These are phyloP conservation scores for Xiphophorus hellerii DNA, from an alignment of 2,113 vertebrate species.

Conservation along the genomic window DNA sequence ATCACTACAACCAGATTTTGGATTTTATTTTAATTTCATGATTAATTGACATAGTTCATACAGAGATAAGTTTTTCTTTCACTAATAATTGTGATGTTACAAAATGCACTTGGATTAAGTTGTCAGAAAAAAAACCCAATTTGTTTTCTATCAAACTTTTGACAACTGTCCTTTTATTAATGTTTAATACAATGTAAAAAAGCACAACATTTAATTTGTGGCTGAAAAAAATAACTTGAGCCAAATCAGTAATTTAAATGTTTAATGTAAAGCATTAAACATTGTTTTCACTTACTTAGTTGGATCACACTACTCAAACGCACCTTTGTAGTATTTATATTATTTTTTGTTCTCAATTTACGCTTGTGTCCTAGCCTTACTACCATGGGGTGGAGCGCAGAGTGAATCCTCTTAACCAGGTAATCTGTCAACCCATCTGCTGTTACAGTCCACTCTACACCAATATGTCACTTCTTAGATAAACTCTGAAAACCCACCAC, in stretches of 20 bases:
- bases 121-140: background rate
- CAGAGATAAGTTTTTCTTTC: background rate
- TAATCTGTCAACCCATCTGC: conserved; percentile 74
- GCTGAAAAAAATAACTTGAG: background rate
- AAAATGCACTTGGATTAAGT: background rate
- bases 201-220: background rate
- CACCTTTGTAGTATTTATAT: background rate
- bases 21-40: background rate
- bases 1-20: no score
- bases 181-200: background rate
- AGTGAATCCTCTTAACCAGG: conserved; percentile 74
- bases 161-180: background rate
- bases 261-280: no score
- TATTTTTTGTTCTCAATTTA: background rate
- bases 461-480: conserved; percentile 23
- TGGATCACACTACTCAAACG: background rate
- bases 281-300: no score
- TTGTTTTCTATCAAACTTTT: no score
- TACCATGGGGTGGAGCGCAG: conserved; percentile 23
- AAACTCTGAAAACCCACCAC: conserved; percentile 1
- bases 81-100: background rate
- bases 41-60: background rate
- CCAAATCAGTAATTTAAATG: background rate
- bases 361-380: background rate
- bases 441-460: conserved; percentile 20